Percentiles rank a stretch among this genome's conserved stretches.
Evolutionary conservation across 2,797 vertebrate genomes (phyloP).

Genomic region (Ceryle rudis): DNA sequence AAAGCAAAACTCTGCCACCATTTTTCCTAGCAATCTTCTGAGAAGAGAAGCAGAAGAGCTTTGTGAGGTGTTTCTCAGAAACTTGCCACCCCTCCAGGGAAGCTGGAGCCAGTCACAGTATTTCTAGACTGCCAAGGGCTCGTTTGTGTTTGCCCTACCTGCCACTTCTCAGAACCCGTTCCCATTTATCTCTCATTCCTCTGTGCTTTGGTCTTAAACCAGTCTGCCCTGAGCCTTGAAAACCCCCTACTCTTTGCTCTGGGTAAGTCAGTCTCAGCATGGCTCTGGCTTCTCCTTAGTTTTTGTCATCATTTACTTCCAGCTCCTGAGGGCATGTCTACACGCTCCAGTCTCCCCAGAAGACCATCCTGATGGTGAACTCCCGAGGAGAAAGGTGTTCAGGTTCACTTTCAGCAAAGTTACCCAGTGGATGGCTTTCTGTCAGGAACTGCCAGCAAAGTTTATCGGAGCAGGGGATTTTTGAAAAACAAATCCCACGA

Average conservation of each 20-base stretch:
- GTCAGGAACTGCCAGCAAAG: neutral
- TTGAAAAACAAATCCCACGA: neutral
- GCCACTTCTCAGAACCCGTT: constrained; percentile 29
- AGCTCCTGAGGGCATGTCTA: neutral
- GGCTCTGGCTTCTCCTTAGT: neutral
- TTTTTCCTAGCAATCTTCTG: neutral
- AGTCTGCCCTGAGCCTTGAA: constrained; percentile 10
- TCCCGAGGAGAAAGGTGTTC: neutral
- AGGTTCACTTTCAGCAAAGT: neutral
- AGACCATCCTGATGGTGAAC: neutral
- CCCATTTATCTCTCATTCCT: constrained; percentile 20
- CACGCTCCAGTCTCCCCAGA: neutral
- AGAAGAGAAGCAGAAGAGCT: neutral
- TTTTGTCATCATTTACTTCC: constrained; percentile 31
- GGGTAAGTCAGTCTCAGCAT: neutral
- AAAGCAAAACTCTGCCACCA: neutral
- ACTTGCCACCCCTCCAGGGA: neutral
- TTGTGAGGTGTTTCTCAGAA: neutral
- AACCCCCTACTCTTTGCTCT: neutral
- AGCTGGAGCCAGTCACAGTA: neutral
- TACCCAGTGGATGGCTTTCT: neutral
- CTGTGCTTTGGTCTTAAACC: constrained; percentile 17
- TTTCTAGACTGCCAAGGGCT: neutral
- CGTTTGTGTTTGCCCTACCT: neutral
- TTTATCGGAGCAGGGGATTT: neutral